Conservation (phyloP, 2,888 invertebrate species). For the Anagyrus pseudococci region DNA sequence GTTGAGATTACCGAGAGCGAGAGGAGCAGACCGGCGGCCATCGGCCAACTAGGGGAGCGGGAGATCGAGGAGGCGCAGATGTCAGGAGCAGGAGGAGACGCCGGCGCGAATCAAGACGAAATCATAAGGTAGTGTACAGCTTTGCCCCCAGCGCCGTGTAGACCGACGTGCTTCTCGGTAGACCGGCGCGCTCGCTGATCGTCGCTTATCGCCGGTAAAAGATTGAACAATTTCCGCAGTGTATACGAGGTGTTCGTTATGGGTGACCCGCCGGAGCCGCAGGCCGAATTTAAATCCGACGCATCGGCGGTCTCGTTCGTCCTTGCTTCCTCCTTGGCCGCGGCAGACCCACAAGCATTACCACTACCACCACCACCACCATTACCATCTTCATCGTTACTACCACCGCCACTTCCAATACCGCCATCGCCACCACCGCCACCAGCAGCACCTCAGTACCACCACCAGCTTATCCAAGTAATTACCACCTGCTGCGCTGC, state of each 20-base stretch:
- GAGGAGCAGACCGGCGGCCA: too few species aligned
- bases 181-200: not conserved
- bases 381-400: too few species aligned
- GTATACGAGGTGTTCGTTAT: constrained; percentile 58
- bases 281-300: constrained; percentile 29
- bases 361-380: too few species aligned
- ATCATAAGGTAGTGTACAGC: constrained; percentile 35
- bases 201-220: constrained; percentile 27
- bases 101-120: constrained; percentile 21
- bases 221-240: constrained; percentile 42
- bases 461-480: constrained; percentile 49
- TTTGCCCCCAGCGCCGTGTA: constrained; percentile 1
- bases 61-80: too few species aligned
- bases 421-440: too few species aligned
- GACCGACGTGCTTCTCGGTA: not conserved
- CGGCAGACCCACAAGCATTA: too few species aligned
- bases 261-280: constrained; percentile 46
- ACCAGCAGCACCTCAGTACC: constrained; percentile 40
- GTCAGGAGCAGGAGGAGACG: not conserved
- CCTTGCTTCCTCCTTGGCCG: too few species aligned
- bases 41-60: too few species aligned
- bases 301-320: constrained; percentile 32
- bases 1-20: too few species aligned
- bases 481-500: constrained; percentile 12
- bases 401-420: too few species aligned